phyloP scores from a whole-genome alignment of 2,113 vertebrate species.

The Chamaetylas fuelleborni region DNA sequence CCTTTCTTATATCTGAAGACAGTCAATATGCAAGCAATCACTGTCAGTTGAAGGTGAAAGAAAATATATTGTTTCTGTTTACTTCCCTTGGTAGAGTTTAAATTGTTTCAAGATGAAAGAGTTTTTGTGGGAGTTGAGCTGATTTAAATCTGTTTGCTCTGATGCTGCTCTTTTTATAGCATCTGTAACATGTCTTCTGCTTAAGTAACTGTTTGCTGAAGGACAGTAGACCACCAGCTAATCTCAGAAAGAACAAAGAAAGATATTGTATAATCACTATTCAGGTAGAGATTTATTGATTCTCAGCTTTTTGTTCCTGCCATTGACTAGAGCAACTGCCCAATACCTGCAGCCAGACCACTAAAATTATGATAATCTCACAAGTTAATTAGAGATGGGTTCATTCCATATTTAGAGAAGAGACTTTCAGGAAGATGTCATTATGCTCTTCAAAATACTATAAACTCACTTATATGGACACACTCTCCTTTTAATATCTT shows the following conservation, averaged over 20 bases:
- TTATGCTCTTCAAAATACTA: neutral
- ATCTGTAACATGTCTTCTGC: constrained; percentile 23
- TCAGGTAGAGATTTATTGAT: neutral
- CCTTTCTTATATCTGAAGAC: neutral
- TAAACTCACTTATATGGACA: neutral
- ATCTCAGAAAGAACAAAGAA: constrained; percentile 10
- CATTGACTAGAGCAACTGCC: neutral
- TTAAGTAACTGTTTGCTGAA: constrained; percentile 27
- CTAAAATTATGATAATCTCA: neutral
- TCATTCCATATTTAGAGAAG: neutral
- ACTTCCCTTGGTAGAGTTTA: constrained; percentile 22
- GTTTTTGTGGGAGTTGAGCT: constrained; percentile 8
- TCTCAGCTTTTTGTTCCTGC: neutral
- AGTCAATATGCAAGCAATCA: neutral
- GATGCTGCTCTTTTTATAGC: constrained; percentile 10
- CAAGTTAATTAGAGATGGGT: neutral
- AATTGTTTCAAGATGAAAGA: constrained; percentile 41
- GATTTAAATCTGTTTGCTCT: constrained; percentile 40
- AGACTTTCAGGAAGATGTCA: neutral
- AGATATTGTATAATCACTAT: constrained; percentile 29
- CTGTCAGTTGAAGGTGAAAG: neutral
- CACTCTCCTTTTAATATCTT: neutral
- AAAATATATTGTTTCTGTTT: constrained; percentile 37
- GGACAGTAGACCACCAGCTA: constrained; percentile 5
- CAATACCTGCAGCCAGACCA: neutral